Evolutionary conservation across 2,113 vertebrate species (phyloP), one percentile per base, ranked within the genome.

Genomic region (Eurystomus gularis): DNA sequence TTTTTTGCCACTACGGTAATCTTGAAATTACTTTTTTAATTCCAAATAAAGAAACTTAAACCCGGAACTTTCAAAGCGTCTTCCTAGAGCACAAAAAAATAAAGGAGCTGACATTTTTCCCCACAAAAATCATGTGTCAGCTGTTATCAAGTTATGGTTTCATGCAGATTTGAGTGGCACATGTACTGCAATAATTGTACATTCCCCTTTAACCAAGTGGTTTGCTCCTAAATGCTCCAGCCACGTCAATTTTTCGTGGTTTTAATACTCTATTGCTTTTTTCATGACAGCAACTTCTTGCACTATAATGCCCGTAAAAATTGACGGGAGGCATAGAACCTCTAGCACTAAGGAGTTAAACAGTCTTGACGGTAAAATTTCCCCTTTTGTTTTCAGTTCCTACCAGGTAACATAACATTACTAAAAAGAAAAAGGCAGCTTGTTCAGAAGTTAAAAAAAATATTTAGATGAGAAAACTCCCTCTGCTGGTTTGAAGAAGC

Each of bases 401-500:
- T 86, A 31, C 9, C 5, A 31, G 69, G 39, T 62, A 71, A 48
- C 25, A n/a, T n/a, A 87, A 69, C 13, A 19, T 13, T 21, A 39
- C 35, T 62, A 73, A 18, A 65, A 68, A 81, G 62, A 85, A 42
- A 73, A 14, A 20, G 33, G 13, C 20, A 51, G 7, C 13, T 73
- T 87, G 11, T 82, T 77, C 55, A 60, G 23, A 80, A 88, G 55
- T 80, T 48, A 64, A 70, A 85, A 54, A 60, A 83, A 72, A 5
- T 35, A 61, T 52, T 61, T 86, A 54, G 44, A 61, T 46, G 73
- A 89, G 31, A 86, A 94, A 95, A 96, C 96, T 96, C 96, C 96
- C 94, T 95, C 96, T 96, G 87, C 87, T 96, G 95, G 95, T 85
- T 94, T 89, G 75, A 90, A 89, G 52, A 12, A 69, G 78, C n/a